These are phyloP conservation scores for Gerris buenoi DNA, from an alignment of 1,140 invertebrate species.

Conservation along the genomic window DNA sequence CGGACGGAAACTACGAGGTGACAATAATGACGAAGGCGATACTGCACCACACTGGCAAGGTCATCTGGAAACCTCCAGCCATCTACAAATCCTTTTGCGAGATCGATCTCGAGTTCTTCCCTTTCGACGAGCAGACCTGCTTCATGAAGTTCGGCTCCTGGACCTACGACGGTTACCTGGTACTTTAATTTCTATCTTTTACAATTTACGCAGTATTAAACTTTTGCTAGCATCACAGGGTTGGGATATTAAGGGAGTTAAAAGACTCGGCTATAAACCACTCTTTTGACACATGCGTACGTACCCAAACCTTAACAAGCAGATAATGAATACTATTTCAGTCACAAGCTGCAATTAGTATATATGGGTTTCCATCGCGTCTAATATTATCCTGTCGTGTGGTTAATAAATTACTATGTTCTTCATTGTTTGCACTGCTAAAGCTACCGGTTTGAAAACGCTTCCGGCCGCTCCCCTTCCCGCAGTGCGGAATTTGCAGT, in stretches of 20 bases:
- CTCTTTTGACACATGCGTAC: neutral
- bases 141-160: conserved; percentile 95
- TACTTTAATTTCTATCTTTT: conserved; percentile 28
- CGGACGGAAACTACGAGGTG: conserved; percentile 95
- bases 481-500: no score
- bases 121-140: conserved; percentile 90
- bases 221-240: neutral
- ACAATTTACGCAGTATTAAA: neutral
- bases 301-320: no score
- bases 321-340: no score
- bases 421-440: no score
- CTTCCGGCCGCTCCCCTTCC: no score
- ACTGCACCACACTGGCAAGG: conserved; percentile 78
- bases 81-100: conserved; percentile 97
- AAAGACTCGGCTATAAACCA: neutral
- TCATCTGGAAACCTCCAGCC: conserved; percentile 92
- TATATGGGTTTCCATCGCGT: no score
- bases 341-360: no score
- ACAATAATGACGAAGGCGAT: conserved; percentile 94
- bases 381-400: no score
- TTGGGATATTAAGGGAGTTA: neutral
- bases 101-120: conserved; percentile 93
- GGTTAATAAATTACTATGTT: no score
- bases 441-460: no score
- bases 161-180: conserved; percentile 85